These are phyloP conservation scores for Folsomia candida DNA, from an alignment of 2,888 invertebrate species.

Conservation along the genomic window DNA sequence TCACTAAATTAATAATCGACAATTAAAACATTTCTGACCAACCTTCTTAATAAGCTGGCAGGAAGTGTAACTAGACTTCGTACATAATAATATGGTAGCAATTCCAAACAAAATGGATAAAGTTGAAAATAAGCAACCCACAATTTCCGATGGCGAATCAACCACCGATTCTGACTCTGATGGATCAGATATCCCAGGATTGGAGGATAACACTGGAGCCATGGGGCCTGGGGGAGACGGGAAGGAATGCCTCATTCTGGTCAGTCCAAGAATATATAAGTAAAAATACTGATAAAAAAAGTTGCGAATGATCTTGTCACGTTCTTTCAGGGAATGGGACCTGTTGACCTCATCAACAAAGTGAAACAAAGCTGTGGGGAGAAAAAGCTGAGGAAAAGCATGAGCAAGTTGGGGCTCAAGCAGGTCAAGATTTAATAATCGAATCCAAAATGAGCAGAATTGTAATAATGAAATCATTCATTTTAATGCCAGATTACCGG, in stretches of 20 bases:
- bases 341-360: conserved; percentile 76
- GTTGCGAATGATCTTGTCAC: neutral
- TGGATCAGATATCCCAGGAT: conserved; percentile 77
- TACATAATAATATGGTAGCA: conserved; percentile 45
- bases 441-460: neutral
- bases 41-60: no score
- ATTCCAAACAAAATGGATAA: conserved; percentile 61
- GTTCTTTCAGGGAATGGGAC: conserved; percentile 37
- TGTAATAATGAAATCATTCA: neutral
- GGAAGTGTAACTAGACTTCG: no score
- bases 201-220: conserved; percentile 77
- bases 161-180: conserved; percentile 67
- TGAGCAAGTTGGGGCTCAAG: conserved; percentile 95
- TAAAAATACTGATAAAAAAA: neutral
- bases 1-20: no score
- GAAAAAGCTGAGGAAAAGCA: conserved; percentile 98
- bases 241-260: conserved; percentile 25
- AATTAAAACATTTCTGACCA: no score
- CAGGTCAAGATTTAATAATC: conserved; percentile 62
- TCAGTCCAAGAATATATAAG: neutral
- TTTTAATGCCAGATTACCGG: conserved; percentile 70
- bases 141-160: conserved; percentile 40
- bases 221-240: conserved; percentile 55
- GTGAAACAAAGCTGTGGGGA: conserved; percentile 97
- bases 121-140: conserved; percentile 63